A percentile compares a stretch with the other conserved stretches of the same genome.
phyloP scores from a whole-genome alignment of 1,140 invertebrate species.

The Phenacoccus solenopsis region DNA sequence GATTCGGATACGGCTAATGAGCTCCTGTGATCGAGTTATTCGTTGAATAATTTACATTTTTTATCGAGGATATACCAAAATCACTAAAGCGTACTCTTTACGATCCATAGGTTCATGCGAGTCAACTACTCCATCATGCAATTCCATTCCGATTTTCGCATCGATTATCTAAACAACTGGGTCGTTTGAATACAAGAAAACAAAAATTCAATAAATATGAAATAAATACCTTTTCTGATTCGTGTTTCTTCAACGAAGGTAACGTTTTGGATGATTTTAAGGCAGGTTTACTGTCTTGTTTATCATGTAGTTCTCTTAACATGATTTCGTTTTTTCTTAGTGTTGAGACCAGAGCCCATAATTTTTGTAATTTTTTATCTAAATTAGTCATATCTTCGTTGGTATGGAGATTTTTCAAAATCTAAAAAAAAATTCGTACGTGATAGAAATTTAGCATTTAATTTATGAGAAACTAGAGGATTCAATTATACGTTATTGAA shows the following conservation, averaged over 20 bases:
- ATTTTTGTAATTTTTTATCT: conserved; percentile 4
- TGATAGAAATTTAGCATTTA: not conserved
- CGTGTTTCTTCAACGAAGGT: not conserved
- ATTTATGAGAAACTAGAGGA: not conserved
- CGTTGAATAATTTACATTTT: too few species aligned
- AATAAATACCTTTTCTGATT: not conserved
- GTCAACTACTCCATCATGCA: too few species aligned
- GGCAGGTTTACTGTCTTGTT: not conserved
- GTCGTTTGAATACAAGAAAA: too few species aligned
- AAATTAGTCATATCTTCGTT: not conserved
- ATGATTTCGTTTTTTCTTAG: not conserved
- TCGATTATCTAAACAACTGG: too few species aligned
- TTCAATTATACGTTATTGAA: not conserved
- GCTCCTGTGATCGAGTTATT: too few species aligned
- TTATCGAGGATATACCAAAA: too few species aligned
- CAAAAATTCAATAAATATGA: too few species aligned
- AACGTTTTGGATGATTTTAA: not conserved
- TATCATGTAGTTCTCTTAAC: not conserved
- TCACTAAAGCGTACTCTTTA: too few species aligned
- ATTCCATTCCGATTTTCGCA: too few species aligned
- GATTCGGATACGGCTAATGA: not conserved
- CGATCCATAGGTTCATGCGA: too few species aligned
- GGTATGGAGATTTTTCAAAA: not conserved
- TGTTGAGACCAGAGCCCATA: not conserved
- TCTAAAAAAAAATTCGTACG: not conserved